Evolutionary conservation across 1,140 invertebrate genomes (phyloP), one percentile per base, ranked within the genome.

Genomic region (Eumeta japonica): DNA sequence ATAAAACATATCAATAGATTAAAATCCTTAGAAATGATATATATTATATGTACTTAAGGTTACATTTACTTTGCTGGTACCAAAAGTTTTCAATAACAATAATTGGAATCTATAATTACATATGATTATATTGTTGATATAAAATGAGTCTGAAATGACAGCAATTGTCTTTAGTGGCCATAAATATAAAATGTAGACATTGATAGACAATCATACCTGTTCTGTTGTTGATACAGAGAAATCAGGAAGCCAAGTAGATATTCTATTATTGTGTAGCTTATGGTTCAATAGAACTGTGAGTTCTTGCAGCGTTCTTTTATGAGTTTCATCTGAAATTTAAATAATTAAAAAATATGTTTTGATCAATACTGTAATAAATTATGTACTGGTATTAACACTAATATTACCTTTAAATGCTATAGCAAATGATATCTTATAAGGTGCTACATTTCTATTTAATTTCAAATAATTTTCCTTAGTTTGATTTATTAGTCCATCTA

Each of bases 361-460:
- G 13, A 11, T 10, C 4, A 10, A 30, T 30, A n/a, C n/a, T n/a
- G n/a, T n/a, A n/a, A n/a, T n/a, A n/a, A n/a, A n/a, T n/a, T n/a
- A n/a, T n/a, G n/a, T n/a, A n/a, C 13, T 30, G 28, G 5, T 11
- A 30, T 16, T 10, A 37, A 37, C 27, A 27, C 13, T 14, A 31
- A 30, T 58, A 53, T 55, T 55, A 79, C 76, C 57, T 58, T 52
- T 37, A 42, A 47, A 45, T 16, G 71, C 37, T 10, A 80, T 45
- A 14, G 77, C 72, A 68, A 87, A 83, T 27, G 78, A 78, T 29
- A 84, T 79, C 78, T 87, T 87, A 48, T 85, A 89, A 1, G 89
- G 88, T 10, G 86, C 78, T 39, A 90, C 63, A 62, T 81, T 83
- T 33, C 83, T 79, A 58, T 90, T 84, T 13, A 91, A 75, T 37